Conservation (phyloP, 2,797 vertebrate species). For the Pachyuromys duprasi region DNA sequence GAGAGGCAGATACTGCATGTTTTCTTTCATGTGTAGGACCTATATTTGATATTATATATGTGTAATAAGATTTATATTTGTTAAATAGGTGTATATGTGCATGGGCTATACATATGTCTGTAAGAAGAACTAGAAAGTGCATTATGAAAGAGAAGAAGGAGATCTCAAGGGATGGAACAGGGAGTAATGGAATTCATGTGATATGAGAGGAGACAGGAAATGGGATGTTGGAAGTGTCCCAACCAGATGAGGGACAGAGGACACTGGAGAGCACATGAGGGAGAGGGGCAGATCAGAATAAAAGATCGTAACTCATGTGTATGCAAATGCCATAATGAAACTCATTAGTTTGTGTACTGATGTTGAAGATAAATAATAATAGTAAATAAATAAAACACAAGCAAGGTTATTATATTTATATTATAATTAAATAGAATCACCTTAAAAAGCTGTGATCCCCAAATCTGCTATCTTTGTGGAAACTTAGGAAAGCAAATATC, state of each 20-base stretch:
- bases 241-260: neutral
- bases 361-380: neutral
- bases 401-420: neutral
- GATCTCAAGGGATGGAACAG: neutral
- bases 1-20: neutral
- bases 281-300: neutral
- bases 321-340: neutral
- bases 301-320: neutral
- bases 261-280: neutral
- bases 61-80: neutral
- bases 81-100: neutral
- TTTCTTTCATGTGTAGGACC: neutral
- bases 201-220: neutral
- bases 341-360: neutral
- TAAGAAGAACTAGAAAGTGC: neutral
- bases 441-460: neutral
- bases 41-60: neutral
- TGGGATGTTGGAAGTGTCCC: no score
- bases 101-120: neutral
- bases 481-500: neutral
- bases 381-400: neutral
- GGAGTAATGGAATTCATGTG: neutral
- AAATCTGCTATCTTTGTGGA: neutral
- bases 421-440: conserved; percentile 29
- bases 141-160: neutral